Conservation (phyloP, 2,888 invertebrate species). For the Adineta ricciae region DNA sequence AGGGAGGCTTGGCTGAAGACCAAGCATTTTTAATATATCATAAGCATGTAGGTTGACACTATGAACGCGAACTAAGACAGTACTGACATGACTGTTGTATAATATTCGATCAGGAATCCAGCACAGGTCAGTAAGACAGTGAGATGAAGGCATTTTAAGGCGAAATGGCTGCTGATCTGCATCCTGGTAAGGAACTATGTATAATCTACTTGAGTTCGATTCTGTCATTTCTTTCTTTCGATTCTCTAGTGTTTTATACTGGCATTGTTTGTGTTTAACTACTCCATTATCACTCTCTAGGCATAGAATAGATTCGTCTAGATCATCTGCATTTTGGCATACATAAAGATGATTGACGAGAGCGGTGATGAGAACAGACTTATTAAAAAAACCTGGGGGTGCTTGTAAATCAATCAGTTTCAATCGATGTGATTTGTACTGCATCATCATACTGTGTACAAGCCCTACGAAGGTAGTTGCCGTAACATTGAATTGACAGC, state of each 20-base stretch:
- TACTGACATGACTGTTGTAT: fast-evolving
- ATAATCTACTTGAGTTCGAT: not conserved
- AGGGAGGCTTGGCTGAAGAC: not conserved
- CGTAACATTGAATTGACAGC: too few species aligned
- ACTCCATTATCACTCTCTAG: too few species aligned
- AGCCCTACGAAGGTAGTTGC: too few species aligned
- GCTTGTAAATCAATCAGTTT: too few species aligned
- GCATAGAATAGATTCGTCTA: too few species aligned
- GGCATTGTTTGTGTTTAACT: not conserved
- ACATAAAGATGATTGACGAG: too few species aligned
- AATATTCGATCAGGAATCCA: not conserved
- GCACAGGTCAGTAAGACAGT: not conserved
- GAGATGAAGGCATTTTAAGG: not conserved
- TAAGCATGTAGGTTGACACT: not conserved
- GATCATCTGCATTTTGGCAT: too few species aligned
- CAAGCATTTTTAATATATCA: not conserved
- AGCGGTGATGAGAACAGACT: too few species aligned
- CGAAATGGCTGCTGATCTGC: not conserved
- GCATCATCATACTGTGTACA: too few species aligned
- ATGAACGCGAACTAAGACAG: not conserved
- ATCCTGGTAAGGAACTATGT: not conserved
- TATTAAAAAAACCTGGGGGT: too few species aligned
- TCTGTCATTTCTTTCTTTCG: not conserved
- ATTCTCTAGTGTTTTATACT: not conserved
- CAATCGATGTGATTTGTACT: too few species aligned